Evolutionary conservation across 2,113 vertebrate genomes (phyloP).

Genomic region (Pygoscelis antarcticus): DNA sequence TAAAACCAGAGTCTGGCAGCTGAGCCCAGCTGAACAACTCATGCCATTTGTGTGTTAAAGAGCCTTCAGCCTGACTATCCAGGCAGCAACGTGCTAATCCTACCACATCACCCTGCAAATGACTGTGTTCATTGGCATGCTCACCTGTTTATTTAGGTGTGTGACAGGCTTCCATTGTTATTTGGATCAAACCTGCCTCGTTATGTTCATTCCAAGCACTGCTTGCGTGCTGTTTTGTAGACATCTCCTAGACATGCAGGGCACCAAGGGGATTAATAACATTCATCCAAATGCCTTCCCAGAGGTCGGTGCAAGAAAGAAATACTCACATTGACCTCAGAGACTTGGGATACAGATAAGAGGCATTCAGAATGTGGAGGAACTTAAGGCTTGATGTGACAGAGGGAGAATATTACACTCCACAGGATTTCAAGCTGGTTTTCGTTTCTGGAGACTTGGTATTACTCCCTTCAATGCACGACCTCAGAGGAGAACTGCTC

Average conservation of each 20-base stretch:
- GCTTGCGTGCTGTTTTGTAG: constrained; percentile 48
- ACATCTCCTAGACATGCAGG: constrained; percentile 34
- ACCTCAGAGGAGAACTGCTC: not conserved
- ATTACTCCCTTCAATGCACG: not conserved
- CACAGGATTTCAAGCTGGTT: not conserved
- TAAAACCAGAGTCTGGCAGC: not conserved
- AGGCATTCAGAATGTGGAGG: not conserved
- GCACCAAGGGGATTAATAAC: constrained; percentile 56
- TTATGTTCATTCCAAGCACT: constrained; percentile 59
- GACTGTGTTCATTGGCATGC: constrained; percentile 62
- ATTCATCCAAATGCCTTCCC: constrained; percentile 37
- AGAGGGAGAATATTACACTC: not conserved
- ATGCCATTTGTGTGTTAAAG: not conserved
- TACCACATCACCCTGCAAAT: constrained; percentile 26
- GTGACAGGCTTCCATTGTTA: constrained; percentile 66
- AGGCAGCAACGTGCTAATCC: constrained; percentile 6
- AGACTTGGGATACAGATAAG: not conserved
- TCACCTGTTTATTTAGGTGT: constrained; percentile 74
- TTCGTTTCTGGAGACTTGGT: not conserved
- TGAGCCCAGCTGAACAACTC: not conserved
- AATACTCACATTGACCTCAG: not conserved
- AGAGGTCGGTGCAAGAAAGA: not conserved
- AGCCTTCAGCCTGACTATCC: not conserved
- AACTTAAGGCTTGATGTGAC: not conserved
- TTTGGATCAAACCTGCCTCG: constrained; percentile 51